A percentile compares a stretch with the other conserved stretches of the same genome.
Evolutionary conservation across 1,140 invertebrate species (phyloP).

Genomic region (Drosophila murphyi): DNA sequence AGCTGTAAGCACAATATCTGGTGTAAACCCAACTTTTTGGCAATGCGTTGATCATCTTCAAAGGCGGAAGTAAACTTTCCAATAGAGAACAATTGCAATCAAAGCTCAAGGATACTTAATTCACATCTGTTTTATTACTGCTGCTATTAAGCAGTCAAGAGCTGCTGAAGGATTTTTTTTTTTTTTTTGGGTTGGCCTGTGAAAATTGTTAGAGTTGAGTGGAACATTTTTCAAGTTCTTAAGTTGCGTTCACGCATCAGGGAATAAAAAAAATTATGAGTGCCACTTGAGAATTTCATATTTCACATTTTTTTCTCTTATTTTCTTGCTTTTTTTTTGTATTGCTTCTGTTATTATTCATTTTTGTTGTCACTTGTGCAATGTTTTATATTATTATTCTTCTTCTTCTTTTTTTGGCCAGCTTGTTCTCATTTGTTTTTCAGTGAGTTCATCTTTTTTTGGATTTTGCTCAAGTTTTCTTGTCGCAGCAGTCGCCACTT

Average conservation of each 20-base stretch:
- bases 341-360: not conserved
- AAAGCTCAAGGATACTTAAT: slow-evolving; percentile 25
- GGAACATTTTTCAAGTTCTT: slow-evolving; percentile 39
- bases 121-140: not conserved
- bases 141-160: slow-evolving; percentile 3
- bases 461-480: slow-evolving; percentile 31
- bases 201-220: slow-evolving; percentile 11
- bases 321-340: slow-evolving; percentile 25
- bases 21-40: too few species aligned
- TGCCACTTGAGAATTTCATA: slow-evolving; percentile 64
- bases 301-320: slow-evolving; percentile 29
- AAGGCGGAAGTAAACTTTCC: not conserved
- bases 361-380: slow-evolving; percentile 68
- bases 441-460: slow-evolving; percentile 36
- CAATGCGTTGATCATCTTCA: not conserved
- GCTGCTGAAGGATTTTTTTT: slow-evolving; percentile 3
- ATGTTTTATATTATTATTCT: slow-evolving; percentile 15
- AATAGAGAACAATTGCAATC: slow-evolving; percentile 7
- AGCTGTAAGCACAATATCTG: too few species aligned
- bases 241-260: slow-evolving; percentile 55
- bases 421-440: slow-evolving; percentile 8
- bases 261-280: slow-evolving; percentile 65
- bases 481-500: slow-evolving; percentile 26
- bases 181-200: not conserved
- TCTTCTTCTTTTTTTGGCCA: slow-evolving; percentile 16